These are phyloP conservation scores for Matsumurasca onukii DNA, from an alignment of 1,140 invertebrate genomes.

Conservation along the genomic window DNA sequence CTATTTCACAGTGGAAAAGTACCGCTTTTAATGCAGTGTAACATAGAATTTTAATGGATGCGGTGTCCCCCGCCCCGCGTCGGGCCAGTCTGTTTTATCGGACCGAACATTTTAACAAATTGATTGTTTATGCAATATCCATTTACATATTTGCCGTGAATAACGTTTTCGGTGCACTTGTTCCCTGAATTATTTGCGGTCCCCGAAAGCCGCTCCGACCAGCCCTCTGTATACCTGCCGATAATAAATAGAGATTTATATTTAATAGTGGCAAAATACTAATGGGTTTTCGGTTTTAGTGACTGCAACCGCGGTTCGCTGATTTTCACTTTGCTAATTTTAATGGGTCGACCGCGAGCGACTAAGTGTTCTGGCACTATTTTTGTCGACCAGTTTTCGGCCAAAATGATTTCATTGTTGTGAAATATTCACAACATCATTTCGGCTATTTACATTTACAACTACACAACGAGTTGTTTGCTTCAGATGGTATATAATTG, in stretches of 20 bases:
- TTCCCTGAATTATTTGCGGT: conserved; percentile 20
- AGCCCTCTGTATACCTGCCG: neutral
- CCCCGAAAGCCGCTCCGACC: neutral
- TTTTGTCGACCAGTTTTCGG: conserved; percentile 8
- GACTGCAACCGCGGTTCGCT: neutral
- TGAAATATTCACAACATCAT: no score
- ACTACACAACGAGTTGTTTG: no score
- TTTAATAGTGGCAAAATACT: conserved; percentile 21
- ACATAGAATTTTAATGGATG: conserved; percentile 22
- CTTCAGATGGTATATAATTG: no score
- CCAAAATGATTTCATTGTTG: conserved; percentile 16
- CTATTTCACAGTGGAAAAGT: conserved; percentile 24
- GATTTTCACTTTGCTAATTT: conserved; percentile 26
- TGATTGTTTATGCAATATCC: conserved; percentile 21
- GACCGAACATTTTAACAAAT: conserved; percentile 20
- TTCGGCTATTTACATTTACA: no score
- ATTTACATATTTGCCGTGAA: conserved; percentile 22
- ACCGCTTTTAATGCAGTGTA: conserved; percentile 18
- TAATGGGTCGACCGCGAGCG: conserved; percentile 17
- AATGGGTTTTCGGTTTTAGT: conserved; percentile 24
- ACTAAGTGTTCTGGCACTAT: conserved; percentile 20
- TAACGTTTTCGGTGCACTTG: conserved; percentile 5
- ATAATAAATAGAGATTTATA: conserved; percentile 23
- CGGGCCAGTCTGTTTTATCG: neutral
- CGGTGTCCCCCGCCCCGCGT: neutral